phyloP scores from a whole-genome alignment of 2,113 vertebrate species.

The Phyllostomus discolor region DNA sequence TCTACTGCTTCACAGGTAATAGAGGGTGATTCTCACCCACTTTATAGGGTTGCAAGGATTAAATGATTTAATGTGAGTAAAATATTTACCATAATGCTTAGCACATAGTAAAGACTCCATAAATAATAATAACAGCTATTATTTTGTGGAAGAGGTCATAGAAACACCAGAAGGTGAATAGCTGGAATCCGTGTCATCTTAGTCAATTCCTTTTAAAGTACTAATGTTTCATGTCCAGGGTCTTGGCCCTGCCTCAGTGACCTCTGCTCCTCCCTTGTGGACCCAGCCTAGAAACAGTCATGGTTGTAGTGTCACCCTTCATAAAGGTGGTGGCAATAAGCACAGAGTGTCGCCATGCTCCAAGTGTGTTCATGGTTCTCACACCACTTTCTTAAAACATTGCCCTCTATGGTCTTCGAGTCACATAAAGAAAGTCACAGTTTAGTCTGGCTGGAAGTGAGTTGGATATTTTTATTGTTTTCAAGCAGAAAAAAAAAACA shows the following conservation, averaged over 20 bases:
- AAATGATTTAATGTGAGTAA: background rate
- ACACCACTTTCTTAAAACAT: background rate
- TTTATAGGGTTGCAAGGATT: background rate
- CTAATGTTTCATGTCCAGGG: background rate
- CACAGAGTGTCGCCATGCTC: background rate
- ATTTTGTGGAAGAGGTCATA: background rate
- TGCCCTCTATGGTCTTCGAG: background rate
- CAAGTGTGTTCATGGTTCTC: background rate
- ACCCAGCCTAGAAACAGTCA: background rate
- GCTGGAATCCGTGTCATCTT: background rate
- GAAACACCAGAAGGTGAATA: background rate
- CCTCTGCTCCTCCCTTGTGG: background rate
- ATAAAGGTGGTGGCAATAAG: background rate
- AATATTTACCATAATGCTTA: background rate
- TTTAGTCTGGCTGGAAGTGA: background rate
- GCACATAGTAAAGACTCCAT: background rate
- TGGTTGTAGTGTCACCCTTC: background rate
- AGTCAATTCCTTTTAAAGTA: background rate
- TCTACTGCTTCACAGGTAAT: background rate
- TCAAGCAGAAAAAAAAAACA: background rate
- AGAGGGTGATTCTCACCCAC: background rate
- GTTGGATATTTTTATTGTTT: slow-evolving; percentile 9
- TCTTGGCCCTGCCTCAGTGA: background rate
- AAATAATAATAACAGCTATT: background rate
- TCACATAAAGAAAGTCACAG: background rate